Percentiles rank a stretch among this genome's conserved stretches.
These are phyloP conservation scores for Lycaon pictus DNA, from an alignment of 2,113 vertebrate genomes.

Conservation along the genomic window DNA sequence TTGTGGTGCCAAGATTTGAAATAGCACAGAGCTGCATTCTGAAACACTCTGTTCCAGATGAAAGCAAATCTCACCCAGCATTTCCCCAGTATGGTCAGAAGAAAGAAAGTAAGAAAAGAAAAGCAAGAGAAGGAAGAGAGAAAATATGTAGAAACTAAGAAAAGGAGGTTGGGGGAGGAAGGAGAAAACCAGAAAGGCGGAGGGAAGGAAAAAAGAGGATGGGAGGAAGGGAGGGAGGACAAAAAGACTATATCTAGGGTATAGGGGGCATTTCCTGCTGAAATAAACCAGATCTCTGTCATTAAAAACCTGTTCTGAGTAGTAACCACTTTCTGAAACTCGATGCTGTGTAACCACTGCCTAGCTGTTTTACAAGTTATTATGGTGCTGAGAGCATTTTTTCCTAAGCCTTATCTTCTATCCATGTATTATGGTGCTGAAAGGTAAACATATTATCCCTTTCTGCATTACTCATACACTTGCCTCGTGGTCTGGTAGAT, in stretches of 20 bases:
- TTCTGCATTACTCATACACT: not conserved
- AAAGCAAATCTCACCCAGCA: not conserved
- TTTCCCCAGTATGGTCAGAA: not conserved
- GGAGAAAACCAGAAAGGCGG: not conserved
- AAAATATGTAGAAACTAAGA: not conserved
- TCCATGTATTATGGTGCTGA: not conserved
- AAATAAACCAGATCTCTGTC: not conserved
- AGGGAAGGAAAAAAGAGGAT: not conserved
- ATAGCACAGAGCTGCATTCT: not conserved
- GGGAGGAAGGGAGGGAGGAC: not conserved
- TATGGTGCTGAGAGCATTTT: not conserved
- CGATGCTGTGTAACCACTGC: not conserved
- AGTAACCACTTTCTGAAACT: not conserved
- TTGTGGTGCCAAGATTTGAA: not conserved
- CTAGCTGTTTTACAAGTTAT: not conserved
- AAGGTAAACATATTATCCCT: not conserved
- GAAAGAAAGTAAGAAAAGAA: not conserved
- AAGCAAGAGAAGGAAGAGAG: not conserved
- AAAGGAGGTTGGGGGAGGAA: not conserved
- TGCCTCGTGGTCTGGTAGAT: not conserved
- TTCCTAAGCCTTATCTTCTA: not conserved
- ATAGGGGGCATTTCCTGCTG: not conserved
- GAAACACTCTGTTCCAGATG: no score
- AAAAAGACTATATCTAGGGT: not conserved
- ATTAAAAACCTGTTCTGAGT: not conserved